phyloP scores from a whole-genome alignment of 2,888 invertebrate genomes.

The Agrotis exclamationis region DNA sequence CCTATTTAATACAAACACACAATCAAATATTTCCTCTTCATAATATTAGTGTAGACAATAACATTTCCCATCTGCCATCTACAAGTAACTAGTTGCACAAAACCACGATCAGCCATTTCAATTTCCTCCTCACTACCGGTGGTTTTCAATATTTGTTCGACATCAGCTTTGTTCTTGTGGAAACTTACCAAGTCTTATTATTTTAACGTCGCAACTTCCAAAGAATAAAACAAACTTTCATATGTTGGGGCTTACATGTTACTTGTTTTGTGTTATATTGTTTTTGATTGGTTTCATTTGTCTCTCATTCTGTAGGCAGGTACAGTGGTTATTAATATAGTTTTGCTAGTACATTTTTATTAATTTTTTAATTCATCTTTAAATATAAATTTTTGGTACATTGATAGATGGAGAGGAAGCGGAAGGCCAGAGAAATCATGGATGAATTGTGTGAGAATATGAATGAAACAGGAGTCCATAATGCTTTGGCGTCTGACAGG shows the following conservation, averaged over 20 bases:
- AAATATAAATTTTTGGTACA: too few relatives aligned
- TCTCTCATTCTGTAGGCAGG: neutral
- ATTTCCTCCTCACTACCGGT: constrained; percentile 26
- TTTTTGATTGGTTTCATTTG: constrained; percentile 2
- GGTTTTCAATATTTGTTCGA: constrained; percentile 46
- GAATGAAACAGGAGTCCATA: too few relatives aligned
- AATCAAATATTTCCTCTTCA: too few relatives aligned
- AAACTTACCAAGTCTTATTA: constrained; percentile 32
- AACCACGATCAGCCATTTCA: constrained; percentile 34
- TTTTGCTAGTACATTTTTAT: neutral
- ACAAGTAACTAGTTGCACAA: constrained; percentile 18
- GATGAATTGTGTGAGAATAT: too few relatives aligned
- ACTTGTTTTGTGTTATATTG: constrained; percentile 1
- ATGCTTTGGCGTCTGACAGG: too few relatives aligned
- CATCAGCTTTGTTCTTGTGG: constrained; percentile 35
- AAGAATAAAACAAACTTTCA: constrained; percentile 9
- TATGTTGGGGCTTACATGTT: neutral
- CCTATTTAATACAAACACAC: too few relatives aligned
- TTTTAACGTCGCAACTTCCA: constrained; percentile 39
- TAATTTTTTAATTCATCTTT: neutral
- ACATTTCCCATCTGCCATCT: constrained; percentile 22
- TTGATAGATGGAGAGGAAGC: too few relatives aligned
- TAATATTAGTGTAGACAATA: constrained; percentile 32
- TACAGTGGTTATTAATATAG: too few relatives aligned
- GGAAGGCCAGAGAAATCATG: too few relatives aligned